Base-by-base conservation (phyloP, 2,113 vertebrate species). In the Trichechus manatus region DNA sequence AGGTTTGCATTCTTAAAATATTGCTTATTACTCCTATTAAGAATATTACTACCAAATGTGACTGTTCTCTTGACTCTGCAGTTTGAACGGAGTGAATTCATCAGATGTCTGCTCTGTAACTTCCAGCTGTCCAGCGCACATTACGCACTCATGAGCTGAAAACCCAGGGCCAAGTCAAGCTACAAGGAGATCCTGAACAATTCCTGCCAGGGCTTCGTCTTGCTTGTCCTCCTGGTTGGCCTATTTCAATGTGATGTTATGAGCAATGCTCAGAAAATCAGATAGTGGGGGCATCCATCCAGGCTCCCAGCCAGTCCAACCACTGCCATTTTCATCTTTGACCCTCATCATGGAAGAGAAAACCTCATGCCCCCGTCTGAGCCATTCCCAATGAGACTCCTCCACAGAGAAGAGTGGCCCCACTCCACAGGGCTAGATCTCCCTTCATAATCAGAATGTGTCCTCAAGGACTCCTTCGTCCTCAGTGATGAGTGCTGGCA, bases 21-120 rank as follows among this genome's bases (percentile, higher is more conserved):
- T 56, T 56, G 53, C 11, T 47, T 56, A 56, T 56, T 70, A 75
- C 17, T 74, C 61, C 56, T 66, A 36, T 59, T 33, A 50, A 83
- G 14, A 79, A 33, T 56, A 27, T 81, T 36, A 77, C 64, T 47
- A 44, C 50, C 44, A 74, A 3, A 3, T 50, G n/a, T 90, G 53
- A 66, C 91, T 74, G 0, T 86, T 42, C 22, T 90, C 66, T 82
- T 82, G 36, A 53, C 36, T 44, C 23, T 93, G 33, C 36, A 39
- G 3, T 93, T 80, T 80, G 23, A 44, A n/a, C 75, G 83, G 42
- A 68, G 27, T 77, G 20, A 87, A 64, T 68, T 81, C 78, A 88
- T 27, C 33, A 53, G 75, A 42, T 50, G 29, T 17, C 29, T 25
- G 29, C 7, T 84, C 31, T 68, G 72, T 77, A 44, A 33, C 31